phyloP scores from a whole-genome alignment of 2,888 invertebrate species.

The Nomada lathburiana region DNA sequence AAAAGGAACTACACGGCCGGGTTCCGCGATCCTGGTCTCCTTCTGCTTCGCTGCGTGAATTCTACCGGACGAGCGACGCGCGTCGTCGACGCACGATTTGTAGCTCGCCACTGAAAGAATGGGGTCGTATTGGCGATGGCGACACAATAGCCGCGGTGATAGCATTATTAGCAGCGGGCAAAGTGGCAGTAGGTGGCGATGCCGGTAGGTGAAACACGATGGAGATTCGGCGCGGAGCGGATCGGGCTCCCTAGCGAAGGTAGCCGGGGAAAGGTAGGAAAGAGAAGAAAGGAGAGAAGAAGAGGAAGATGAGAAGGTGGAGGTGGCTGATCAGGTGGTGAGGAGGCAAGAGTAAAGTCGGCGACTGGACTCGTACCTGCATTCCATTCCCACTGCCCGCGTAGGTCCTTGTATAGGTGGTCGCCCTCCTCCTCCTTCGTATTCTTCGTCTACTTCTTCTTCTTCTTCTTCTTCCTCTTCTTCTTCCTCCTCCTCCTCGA shows the following conservation, averaged over 20 bases:
- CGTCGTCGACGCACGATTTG: neutral
- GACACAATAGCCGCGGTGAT: constrained; percentile 44
- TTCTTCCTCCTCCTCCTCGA: constrained; percentile 62
- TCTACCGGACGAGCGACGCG: no score
- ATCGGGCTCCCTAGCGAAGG: constrained; percentile 51
- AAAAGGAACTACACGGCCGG: neutral
- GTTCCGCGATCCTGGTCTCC: neutral
- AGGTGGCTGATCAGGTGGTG: constrained; percentile 72
- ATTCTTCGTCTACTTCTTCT: constrained; percentile 60
- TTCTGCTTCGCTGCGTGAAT: no score
- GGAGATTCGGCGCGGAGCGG: constrained; percentile 75
- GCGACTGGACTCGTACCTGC: constrained; percentile 83
- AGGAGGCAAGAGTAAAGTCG: constrained; percentile 74
- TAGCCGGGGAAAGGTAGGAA: constrained; percentile 49
- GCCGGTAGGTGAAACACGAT: constrained; percentile 65
- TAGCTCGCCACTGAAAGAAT: neutral
- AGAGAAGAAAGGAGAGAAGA: constrained; percentile 46
- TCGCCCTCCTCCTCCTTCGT: constrained; percentile 73
- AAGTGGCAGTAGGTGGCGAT: constrained; percentile 65
- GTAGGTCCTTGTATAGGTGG: constrained; percentile 83
- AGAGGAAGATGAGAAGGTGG: constrained; percentile 56
- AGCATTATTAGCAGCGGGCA: constrained; percentile 51
- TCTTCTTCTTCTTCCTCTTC: constrained; percentile 65
- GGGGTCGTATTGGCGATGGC: neutral
- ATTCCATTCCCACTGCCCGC: constrained; percentile 84